Percentiles rank a stretch among this genome's conserved stretches.
phyloP scores from a whole-genome alignment of 2,797 vertebrate species.

The Pithecia hirsuta region DNA sequence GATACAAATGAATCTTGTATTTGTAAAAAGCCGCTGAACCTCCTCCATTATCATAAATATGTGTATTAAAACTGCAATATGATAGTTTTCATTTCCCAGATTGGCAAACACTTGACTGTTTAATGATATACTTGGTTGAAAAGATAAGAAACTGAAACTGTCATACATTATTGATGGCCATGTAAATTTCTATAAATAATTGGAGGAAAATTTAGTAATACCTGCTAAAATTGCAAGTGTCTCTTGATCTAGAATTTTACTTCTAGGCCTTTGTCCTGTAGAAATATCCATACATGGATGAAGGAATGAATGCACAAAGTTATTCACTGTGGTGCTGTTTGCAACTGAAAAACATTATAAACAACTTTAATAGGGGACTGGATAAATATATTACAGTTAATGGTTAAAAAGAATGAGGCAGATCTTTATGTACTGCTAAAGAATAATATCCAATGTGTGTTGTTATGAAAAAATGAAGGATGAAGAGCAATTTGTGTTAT shows the following conservation, averaged over 20 bases:
- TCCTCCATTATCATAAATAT: not conserved
- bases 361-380: not conserved
- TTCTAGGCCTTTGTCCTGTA: not conserved
- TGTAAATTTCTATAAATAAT: slow-evolving; percentile 19
- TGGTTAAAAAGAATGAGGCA: slow-evolving; percentile 17
- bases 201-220: not conserved
- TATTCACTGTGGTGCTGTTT: not conserved
- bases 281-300: not conserved
- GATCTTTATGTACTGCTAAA: not conserved
- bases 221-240: not conserved
- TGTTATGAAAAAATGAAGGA: not conserved
- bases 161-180: not conserved
- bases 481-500: not conserved
- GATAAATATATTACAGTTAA: not conserved
- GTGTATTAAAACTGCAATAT: not conserved
- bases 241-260: slow-evolving; percentile 22
- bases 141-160: not conserved
- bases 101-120: slow-evolving; percentile 10
- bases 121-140: not conserved
- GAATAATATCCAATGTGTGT: not conserved
- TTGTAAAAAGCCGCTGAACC: not conserved
- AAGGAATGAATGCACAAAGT: not conserved
- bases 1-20: not conserved
- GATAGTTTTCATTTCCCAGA: not conserved
- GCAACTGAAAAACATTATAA: not conserved